Percentiles rank a stretch among this genome's conserved stretches.
These are phyloP conservation scores for Albula glossodonta DNA, from an alignment of 2,113 vertebrate species.

Conservation along the genomic window DNA sequence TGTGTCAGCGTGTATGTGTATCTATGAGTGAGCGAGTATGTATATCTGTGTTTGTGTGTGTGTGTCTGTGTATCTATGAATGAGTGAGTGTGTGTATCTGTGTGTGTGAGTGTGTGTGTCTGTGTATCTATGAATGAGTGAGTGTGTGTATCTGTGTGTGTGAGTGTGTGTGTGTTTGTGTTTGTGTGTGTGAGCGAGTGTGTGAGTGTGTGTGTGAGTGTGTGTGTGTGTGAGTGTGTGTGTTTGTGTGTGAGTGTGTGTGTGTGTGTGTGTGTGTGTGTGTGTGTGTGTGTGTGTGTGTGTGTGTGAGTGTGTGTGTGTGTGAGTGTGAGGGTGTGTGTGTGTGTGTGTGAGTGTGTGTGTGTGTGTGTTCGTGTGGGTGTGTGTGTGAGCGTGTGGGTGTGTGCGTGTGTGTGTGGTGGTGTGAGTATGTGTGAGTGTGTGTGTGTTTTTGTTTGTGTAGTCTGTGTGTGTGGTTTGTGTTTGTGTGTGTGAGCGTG, in stretches of 20 bases:
- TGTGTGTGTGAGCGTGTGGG: not conserved
- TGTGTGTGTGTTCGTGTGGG: not conserved
- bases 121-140: slow-evolving; percentile 31
- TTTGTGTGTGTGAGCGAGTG: slow-evolving; percentile 21
- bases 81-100: not conserved
- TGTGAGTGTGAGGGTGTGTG: slow-evolving; percentile 23
- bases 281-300: not conserved
- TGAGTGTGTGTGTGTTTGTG: not conserved
- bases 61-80: slow-evolving; percentile 10
- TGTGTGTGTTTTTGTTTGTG: not conserved
- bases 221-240: slow-evolving; percentile 22
- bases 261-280: not conserved
- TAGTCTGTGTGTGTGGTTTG: no score
- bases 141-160: not conserved
- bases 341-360: slow-evolving; percentile 27
- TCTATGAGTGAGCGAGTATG: not conserved
- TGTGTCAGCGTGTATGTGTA: not conserved
- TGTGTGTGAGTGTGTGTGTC: slow-evolving; percentile 23
- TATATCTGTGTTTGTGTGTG: slow-evolving; percentile 7
- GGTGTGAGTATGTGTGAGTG: slow-evolving; percentile 32
- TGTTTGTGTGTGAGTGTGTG: slow-evolving; percentile 32
- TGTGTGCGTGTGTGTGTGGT: slow-evolving; percentile 22
- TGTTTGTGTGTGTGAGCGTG: no score
- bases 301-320: not conserved
- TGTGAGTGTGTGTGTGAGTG: not conserved